phyloP scores from a whole-genome alignment of 2,888 invertebrate species.

The Oscheius sp. region DNA sequence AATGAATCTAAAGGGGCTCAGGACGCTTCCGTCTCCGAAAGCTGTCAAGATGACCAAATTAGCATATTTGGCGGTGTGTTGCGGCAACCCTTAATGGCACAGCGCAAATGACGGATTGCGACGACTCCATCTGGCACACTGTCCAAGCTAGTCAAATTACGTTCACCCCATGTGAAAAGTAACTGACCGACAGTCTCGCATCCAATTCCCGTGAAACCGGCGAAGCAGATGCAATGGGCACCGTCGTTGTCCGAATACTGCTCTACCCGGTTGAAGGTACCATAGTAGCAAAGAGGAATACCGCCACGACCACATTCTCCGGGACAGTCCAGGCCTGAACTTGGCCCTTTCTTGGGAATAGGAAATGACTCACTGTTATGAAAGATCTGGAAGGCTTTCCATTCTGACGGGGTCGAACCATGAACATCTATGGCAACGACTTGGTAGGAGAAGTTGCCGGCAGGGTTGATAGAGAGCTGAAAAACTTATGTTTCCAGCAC shows the following conservation, averaged over 20 bases:
- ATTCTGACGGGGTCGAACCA: slow-evolving; percentile 69
- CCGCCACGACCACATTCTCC: slow-evolving; percentile 66
- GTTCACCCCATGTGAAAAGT: background rate
- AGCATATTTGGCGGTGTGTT: slow-evolving; percentile 37
- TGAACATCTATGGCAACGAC: slow-evolving; percentile 64
- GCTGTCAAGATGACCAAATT: slow-evolving; percentile 32
- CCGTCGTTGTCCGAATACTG: slow-evolving; percentile 52
- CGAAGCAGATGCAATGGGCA: slow-evolving; percentile 69
- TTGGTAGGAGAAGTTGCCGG: slow-evolving; percentile 56
- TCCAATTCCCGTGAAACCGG: slow-evolving; percentile 65
- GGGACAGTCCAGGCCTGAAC: slow-evolving; percentile 59
- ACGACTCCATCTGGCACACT: slow-evolving; percentile 26
- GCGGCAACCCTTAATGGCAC: slow-evolving; percentile 27
- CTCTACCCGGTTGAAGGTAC: slow-evolving; percentile 50
- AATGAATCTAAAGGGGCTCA: background rate
- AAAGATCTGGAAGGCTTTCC: slow-evolving; percentile 54
- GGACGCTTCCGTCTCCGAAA: slow-evolving; percentile 21
- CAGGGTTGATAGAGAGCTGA: slow-evolving; percentile 52
- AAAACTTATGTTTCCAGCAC: background rate
- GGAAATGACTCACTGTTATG: slow-evolving; percentile 51
- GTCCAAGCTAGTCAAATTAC: slow-evolving; percentile 21
- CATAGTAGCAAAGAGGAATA: slow-evolving; percentile 68
- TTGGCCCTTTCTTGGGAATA: background rate
- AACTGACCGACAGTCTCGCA: slow-evolving; percentile 59
- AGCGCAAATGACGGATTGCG: slow-evolving; percentile 30